Conservation (phyloP, 1,140 invertebrate genomes). For the Carposina sasakii region DNA sequence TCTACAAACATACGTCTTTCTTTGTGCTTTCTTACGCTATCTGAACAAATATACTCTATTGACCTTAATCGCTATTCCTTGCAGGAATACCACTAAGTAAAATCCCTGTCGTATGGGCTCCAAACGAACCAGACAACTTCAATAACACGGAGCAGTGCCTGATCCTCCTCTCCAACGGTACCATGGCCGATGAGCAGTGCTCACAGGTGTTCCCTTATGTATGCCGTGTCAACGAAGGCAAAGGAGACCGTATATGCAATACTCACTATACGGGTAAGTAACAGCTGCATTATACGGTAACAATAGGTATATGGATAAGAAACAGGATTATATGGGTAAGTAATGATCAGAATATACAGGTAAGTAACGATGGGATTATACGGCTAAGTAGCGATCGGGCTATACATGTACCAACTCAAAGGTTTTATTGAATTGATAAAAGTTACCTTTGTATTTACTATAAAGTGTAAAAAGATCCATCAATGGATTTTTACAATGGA, state of each 20-base stretch:
- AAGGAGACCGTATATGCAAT: constrained; percentile 9
- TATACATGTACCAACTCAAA: not conserved
- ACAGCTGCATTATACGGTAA: constrained; percentile 22
- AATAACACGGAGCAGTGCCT: constrained; percentile 38
- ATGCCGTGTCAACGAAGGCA: constrained; percentile 45
- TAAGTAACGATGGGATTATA: not conserved
- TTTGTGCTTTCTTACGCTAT: too few relatives aligned
- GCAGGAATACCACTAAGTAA: constrained; percentile 30
- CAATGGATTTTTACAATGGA: too few relatives aligned
- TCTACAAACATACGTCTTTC: too few relatives aligned
- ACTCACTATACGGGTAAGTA: constrained; percentile 19
- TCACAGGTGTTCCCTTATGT: constrained; percentile 32
- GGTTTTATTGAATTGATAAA: too few relatives aligned
- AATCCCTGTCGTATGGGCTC: constrained; percentile 38
- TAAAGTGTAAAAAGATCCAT: too few relatives aligned
- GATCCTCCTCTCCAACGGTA: constrained; percentile 29
- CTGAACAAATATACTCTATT: too few relatives aligned
- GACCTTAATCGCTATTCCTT: not conserved
- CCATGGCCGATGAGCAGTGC: constrained; percentile 41
- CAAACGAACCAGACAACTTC: constrained; percentile 40
- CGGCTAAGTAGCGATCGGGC: not conserved
- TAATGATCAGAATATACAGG: not conserved
- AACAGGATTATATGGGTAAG: constrained; percentile 14
- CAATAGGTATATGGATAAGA: constrained; percentile 24
- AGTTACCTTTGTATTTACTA: too few relatives aligned